A percentile compares a stretch with the other conserved stretches of the same genome.
These are phyloP conservation scores for Macaca fascicularis DNA, from an alignment of 2,113 vertebrate species.

Conservation along the genomic window DNA sequence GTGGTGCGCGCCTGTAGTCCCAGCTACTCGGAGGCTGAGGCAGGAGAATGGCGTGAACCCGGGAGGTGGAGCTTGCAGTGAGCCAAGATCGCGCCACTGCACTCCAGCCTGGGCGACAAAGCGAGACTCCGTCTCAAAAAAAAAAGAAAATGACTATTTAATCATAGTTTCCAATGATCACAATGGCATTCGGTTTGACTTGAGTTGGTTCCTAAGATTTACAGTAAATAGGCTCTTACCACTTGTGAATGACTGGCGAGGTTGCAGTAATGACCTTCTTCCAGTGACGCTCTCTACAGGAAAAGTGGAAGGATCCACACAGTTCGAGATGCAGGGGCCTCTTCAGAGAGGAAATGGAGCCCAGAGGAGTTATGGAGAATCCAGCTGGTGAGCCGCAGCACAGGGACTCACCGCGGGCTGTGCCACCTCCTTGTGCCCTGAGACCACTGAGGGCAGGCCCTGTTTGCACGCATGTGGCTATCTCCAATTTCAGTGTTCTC, in stretches of 20 bases:
- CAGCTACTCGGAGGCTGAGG: no score
- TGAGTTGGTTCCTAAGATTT: background rate
- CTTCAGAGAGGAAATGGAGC: background rate
- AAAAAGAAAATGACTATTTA: slow-evolving; percentile 11
- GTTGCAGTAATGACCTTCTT: background rate
- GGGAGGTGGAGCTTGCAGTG: no score
- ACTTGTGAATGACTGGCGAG: background rate
- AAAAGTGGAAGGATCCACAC: background rate
- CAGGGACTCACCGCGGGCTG: background rate
- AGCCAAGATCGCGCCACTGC: no score
- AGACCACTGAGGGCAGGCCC: background rate
- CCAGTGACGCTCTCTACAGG: background rate
- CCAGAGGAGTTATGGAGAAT: background rate
- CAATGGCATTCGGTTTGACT: background rate
- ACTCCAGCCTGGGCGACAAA: no score
- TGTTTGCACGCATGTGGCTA: background rate
- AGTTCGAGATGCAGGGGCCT: background rate
- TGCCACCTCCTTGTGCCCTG: background rate
- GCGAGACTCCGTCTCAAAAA: no score
- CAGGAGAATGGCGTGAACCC: no score
- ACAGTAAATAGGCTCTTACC: background rate
- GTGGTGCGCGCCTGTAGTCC: no score
- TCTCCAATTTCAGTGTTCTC: background rate
- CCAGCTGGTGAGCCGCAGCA: fast-evolving
- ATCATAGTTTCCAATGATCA: background rate